Conservation (phyloP, 2,113 vertebrate genomes). For the Cromileptes altivelis region DNA sequence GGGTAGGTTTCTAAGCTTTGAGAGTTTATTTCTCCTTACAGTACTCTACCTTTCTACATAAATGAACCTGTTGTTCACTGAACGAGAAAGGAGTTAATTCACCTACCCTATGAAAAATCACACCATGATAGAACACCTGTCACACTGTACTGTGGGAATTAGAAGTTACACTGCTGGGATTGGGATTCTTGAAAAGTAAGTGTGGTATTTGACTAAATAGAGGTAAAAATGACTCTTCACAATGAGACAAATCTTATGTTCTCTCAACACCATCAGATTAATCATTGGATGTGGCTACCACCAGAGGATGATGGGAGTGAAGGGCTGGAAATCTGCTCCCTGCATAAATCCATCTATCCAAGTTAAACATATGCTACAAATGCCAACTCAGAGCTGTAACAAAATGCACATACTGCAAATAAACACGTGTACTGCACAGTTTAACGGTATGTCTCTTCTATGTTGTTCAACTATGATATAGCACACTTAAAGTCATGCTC, state of each 20-base stretch:
- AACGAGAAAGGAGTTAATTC: not conserved
- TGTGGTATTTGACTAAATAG: not conserved
- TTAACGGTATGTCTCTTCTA: not conserved
- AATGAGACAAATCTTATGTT: not conserved
- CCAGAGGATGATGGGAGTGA: constrained; percentile 75
- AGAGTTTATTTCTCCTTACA: not conserved
- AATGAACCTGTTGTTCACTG: constrained; percentile 3
- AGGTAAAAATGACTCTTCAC: not conserved
- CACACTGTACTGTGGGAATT: not conserved
- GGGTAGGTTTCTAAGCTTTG: constrained; percentile 2
- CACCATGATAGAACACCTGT: not conserved
- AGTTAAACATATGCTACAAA: constrained; percentile 83
- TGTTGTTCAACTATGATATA: not conserved
- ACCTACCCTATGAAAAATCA: not conserved
- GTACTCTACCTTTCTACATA: not conserved
- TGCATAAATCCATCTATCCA: constrained; percentile 80
- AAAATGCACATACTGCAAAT: not conserved
- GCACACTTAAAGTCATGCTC: not conserved
- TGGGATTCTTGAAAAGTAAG: not conserved
- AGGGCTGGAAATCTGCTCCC: constrained; percentile 83
- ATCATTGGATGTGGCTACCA: constrained; percentile 69
- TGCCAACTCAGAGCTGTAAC: constrained; percentile 67
- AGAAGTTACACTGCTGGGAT: not conserved
- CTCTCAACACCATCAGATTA: not conserved
- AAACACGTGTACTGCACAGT: not conserved